A percentile compares a stretch with the other conserved stretches of the same genome.
Conservation (phyloP, 2,888 invertebrate species). For the Lamproptera curius region DNA sequence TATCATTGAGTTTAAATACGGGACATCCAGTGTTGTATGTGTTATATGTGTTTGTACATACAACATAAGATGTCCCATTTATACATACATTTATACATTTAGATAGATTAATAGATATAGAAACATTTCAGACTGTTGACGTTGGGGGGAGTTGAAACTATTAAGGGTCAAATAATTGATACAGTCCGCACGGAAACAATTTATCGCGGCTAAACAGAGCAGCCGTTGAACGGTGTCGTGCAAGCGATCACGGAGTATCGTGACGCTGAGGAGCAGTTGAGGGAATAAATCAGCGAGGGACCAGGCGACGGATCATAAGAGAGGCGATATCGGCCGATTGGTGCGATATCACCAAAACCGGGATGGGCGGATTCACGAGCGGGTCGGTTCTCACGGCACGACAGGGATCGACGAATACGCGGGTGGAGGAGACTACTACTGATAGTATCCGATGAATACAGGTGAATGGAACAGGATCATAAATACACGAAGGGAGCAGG, state of each 20-base stretch:
- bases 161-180: not conserved
- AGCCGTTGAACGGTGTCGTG: slow-evolving; percentile 24
- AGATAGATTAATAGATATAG: too few species aligned
- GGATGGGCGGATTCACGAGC: slow-evolving; percentile 44
- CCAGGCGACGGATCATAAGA: slow-evolving; percentile 41
- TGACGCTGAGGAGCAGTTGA: slow-evolving; percentile 20
- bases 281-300: slow-evolving; percentile 46
- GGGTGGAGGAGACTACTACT: slow-evolving; percentile 5
- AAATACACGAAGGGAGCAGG: too few species aligned
- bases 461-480: too few species aligned
- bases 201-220: slow-evolving; percentile 4
- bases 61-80: too few species aligned
- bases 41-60: too few species aligned
- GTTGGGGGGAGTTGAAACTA: not conserved
- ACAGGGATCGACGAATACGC: slow-evolving; percentile 30
- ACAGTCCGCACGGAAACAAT: slow-evolving; percentile 8
- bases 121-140: too few species aligned
- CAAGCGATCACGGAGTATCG: slow-evolving; percentile 20
- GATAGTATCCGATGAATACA: too few species aligned
- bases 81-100: too few species aligned
- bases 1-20: too few species aligned
- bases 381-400: slow-evolving; percentile 50
- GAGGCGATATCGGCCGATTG: slow-evolving; percentile 40
- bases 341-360: slow-evolving; percentile 54
- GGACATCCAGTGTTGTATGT: too few species aligned